These are phyloP conservation scores for Pipistrellus kuhlii DNA, from an alignment of 2,797 vertebrate species.

Conservation along the genomic window DNA sequence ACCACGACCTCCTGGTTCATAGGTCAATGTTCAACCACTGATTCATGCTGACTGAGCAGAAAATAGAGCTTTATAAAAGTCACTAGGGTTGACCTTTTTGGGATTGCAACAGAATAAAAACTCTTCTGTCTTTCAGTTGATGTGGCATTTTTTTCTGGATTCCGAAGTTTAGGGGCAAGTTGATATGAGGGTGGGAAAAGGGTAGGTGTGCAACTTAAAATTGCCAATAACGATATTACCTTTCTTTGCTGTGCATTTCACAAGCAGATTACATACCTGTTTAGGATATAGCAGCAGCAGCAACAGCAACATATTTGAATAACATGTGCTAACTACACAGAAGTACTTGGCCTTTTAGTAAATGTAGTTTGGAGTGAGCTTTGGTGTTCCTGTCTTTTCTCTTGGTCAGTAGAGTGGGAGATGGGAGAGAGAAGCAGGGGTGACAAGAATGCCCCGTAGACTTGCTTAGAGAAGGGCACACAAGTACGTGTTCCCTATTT, in stretches of 20 bases:
- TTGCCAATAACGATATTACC: slow-evolving; percentile 11
- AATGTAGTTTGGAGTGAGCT: slow-evolving; percentile 15
- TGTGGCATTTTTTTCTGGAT: slow-evolving; percentile 30
- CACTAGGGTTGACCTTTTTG: slow-evolving; percentile 14
- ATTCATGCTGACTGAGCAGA: neutral
- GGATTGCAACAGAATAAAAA: slow-evolving; percentile 51
- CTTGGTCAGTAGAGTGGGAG: neutral
- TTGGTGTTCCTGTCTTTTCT: neutral
- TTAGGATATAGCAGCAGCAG: neutral
- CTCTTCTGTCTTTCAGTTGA: slow-evolving; percentile 20
- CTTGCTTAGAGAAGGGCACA: slow-evolving; percentile 25
- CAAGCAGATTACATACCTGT: slow-evolving; percentile 62
- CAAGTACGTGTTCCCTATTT: neutral
- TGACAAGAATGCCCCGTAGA: slow-evolving; percentile 30
- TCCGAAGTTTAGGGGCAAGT: slow-evolving; percentile 43
- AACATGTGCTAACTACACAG: slow-evolving; percentile 22
- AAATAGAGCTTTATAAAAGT: slow-evolving; percentile 48
- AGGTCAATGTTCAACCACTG: too few relatives aligned
- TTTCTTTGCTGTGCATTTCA: slow-evolving; percentile 64
- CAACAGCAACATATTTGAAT: slow-evolving; percentile 47
- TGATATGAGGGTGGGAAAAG: neutral
- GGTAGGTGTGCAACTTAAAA: neutral
- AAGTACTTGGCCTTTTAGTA: slow-evolving; percentile 1
- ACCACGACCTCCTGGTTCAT: too few relatives aligned
- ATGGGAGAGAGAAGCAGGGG: neutral